A percentile compares a stretch with the other conserved stretches of the same genome.
These are phyloP conservation scores for Uromys caudimaculatus DNA, from an alignment of 2,797 vertebrate genomes.

Conservation along the genomic window DNA sequence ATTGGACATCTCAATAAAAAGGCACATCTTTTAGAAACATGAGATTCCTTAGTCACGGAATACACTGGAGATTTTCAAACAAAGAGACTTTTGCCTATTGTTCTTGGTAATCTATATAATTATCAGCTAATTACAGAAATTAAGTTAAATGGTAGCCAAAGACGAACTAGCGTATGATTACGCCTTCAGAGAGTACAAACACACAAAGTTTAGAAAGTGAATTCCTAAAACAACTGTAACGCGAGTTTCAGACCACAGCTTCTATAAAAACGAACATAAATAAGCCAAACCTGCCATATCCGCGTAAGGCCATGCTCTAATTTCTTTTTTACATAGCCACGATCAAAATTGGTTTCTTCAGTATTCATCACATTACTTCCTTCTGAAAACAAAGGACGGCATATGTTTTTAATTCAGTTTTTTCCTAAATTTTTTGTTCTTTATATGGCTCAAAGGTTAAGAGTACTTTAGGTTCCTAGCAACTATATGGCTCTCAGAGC, in stretches of 20 bases:
- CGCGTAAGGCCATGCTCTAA: constrained; percentile 96
- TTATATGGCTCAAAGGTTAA: neutral
- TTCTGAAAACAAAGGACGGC: constrained; percentile 87
- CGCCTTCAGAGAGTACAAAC: constrained; percentile 37
- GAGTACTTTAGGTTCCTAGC: neutral
- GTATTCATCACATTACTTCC: constrained; percentile 86
- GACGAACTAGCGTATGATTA: constrained; percentile 41
- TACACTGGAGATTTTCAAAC: constrained; percentile 40
- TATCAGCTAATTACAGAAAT: constrained; percentile 61
- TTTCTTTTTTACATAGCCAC: constrained; percentile 97
- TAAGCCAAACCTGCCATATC: constrained; percentile 96
- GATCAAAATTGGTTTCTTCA: constrained; percentile 94
- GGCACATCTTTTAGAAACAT: constrained; percentile 24
- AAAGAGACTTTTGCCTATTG: neutral
- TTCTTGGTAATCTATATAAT: constrained; percentile 6
- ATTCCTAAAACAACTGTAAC: constrained; percentile 20
- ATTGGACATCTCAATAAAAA: constrained; percentile 1
- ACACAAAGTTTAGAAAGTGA: constrained; percentile 47
- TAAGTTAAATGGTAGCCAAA: constrained; percentile 56
- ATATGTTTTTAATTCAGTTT: constrained; percentile 38
- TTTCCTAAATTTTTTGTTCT: neutral
- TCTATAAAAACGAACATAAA: constrained; percentile 4
- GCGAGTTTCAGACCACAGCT: neutral
- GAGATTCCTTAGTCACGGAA: neutral
- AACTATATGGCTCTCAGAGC: neutral